These are phyloP conservation scores for Thymelicus acteon DNA, from an alignment of 2,888 invertebrate species.

Conservation along the genomic window DNA sequence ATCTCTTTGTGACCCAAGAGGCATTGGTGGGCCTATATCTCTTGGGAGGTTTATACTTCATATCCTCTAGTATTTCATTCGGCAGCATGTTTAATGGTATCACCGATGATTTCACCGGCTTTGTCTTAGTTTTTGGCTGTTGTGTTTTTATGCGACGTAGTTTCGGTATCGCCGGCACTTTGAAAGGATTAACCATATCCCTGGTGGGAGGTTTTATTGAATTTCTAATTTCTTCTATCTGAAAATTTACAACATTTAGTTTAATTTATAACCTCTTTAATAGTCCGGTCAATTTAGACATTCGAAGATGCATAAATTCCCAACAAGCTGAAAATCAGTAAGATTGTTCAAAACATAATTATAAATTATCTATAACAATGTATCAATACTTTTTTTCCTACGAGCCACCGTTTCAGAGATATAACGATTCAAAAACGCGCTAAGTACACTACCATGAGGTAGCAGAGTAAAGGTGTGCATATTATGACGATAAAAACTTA, in stretches of 20 bases:
- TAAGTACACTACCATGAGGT: too few species aligned
- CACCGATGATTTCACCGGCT: constrained; percentile 46
- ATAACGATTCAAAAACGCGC: too few species aligned
- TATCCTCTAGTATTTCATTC: constrained; percentile 60
- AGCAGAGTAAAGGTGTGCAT: too few species aligned
- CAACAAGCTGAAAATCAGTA: too few species aligned
- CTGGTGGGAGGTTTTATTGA: constrained; percentile 51
- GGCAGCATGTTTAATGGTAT: constrained; percentile 55
- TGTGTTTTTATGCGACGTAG: constrained; percentile 42
- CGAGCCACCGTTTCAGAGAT: too few species aligned
- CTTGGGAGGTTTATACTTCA: constrained; percentile 75
- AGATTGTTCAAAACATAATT: too few species aligned
- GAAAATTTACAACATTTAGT: constrained; percentile 37
- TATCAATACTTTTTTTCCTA: too few species aligned
- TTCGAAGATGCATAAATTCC: too few species aligned
- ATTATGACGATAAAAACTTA: too few species aligned
- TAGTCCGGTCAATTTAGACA: too few species aligned
- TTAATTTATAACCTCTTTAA: background rate
- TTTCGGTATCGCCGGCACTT: constrained; percentile 55
- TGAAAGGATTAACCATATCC: constrained; percentile 52
- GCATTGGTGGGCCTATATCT: constrained; percentile 67
- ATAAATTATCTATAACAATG: too few species aligned
- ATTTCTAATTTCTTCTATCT: constrained; percentile 61
- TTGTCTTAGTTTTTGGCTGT: constrained; percentile 52
- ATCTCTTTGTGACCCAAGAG: constrained; percentile 70